Base-by-base conservation (phyloP, 2,113 vertebrate genomes). In the Poeciliopsis prolifica region DNA sequence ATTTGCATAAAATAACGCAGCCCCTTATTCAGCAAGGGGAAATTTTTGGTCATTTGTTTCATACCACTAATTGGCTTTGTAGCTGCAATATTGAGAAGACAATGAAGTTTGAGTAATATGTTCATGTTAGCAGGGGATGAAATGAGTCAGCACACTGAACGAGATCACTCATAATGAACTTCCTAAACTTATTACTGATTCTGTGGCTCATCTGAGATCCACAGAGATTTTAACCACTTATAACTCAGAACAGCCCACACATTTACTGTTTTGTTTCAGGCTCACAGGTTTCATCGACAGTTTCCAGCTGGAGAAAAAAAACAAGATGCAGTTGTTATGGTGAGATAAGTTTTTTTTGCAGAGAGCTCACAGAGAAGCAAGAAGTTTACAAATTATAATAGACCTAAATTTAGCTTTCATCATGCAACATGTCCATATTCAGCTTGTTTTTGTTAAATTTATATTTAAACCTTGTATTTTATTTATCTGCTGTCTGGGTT, bases 21-120 rank as follows among this genome's bases (percentile, higher is more conserved):
- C 28, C 28, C 28, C 28, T 28, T 28, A 28, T 28, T 28, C 28
- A 28, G 12, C 4, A 51, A 66, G 51, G 30, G 10, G 69, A 69
- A 77, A 58, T 58, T 54, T 40, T n/a, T 64, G 65, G 40, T 70
- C 31, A 37, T 35, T 70, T 35, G 31, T 83, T 79, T 65, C 54
- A 13, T 65, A 62, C 37, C 37, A 44, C 54, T 54, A 75, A 58
- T 40, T 75, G 54, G 31, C 48, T 31, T 31, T 54, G 29, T 54
- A 60, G 61, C 69, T 72, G 60, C 15, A 58, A 70, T 65, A 65
- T 48, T 15, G 5, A 74, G 65, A 82, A 76, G 58, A 68, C 71
- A 77, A 61, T 35, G 48, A 74, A 77, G 51, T 70, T 74, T 31
- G 15, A 68, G 3, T 9, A 31, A 65, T 74, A 51, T 74, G 68